A percentile compares a stretch with the other conserved stretches of the same genome.
phyloP scores from a whole-genome alignment of 2,797 vertebrate species.

The Austrolebias charrua region DNA sequence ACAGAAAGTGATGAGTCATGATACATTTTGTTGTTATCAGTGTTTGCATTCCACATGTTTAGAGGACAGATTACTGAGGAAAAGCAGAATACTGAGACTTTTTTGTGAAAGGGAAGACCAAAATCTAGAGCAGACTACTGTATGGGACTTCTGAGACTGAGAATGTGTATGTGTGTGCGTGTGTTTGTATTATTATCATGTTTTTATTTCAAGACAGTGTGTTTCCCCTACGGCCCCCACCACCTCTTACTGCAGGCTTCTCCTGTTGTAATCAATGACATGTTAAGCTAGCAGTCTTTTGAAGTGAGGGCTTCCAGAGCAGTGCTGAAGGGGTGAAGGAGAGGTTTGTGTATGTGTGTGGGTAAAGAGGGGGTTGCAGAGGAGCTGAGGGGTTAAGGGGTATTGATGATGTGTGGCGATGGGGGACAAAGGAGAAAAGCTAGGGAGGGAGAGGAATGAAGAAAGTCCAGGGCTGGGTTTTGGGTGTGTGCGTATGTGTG shows the following conservation, averaged over 20 bases:
- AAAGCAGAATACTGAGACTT: conserved; percentile 14
- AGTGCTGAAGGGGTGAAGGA: conserved; percentile 40
- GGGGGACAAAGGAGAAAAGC: conserved; percentile 59
- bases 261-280: conserved; percentile 72
- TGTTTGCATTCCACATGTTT: conserved; percentile 41
- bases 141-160: conserved; percentile 10
- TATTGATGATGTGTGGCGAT: conserved; percentile 75
- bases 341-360: conserved; percentile 12
- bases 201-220: conserved; percentile 38
- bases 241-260: conserved; percentile 40
- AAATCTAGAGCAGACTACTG: not conserved
- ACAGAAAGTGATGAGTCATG: conserved; percentile 26
- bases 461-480: too few relatives aligned
- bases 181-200: not conserved
- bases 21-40: conserved; percentile 18
- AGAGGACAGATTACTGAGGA: conserved; percentile 24
- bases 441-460: conserved; percentile 27
- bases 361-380: conserved; percentile 27
- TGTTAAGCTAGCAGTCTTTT: conserved; percentile 72
- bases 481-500: conserved; percentile 17
- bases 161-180: not conserved
- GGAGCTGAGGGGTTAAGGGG: conserved; percentile 63
- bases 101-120: conserved; percentile 6
- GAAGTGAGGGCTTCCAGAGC: conserved; percentile 65
- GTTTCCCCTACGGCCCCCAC: conserved; percentile 21